Conservation (phyloP, 2,113 vertebrate species). For the Eidolon helvum region DNA sequence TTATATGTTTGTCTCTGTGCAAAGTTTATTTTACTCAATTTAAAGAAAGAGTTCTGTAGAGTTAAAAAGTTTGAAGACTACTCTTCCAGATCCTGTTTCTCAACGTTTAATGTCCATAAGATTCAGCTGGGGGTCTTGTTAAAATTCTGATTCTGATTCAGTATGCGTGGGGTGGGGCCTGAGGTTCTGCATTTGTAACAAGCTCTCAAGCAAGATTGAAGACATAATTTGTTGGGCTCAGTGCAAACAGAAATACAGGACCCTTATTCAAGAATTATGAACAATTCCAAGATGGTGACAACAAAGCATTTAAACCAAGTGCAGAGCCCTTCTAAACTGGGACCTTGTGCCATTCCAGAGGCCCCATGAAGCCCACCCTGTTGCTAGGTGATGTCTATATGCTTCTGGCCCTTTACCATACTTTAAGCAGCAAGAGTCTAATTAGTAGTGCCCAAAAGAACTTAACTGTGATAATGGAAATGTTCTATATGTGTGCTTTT, state of each 20-base stretch:
- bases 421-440: background rate
- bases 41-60: background rate
- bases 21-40: background rate
- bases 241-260: background rate
- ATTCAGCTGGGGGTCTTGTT: background rate
- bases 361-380: rapidly evolving
- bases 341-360: rapidly evolving
- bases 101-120: background rate
- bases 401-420: background rate
- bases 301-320: background rate
- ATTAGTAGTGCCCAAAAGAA: background rate
- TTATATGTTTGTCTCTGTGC: background rate
- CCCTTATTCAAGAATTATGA: background rate
- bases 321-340: background rate
- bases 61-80: background rate
- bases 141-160: background rate
- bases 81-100: background rate
- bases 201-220: background rate
- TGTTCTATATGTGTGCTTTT: background rate
- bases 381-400: rapidly evolving
- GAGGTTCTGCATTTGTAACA: background rate
- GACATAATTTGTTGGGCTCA: background rate
- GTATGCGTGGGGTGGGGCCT: no score
- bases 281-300: background rate
- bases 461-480: background rate